phyloP scores from a whole-genome alignment of 2,113 vertebrate species.

The Pangasianodon hypophthalmus region DNA sequence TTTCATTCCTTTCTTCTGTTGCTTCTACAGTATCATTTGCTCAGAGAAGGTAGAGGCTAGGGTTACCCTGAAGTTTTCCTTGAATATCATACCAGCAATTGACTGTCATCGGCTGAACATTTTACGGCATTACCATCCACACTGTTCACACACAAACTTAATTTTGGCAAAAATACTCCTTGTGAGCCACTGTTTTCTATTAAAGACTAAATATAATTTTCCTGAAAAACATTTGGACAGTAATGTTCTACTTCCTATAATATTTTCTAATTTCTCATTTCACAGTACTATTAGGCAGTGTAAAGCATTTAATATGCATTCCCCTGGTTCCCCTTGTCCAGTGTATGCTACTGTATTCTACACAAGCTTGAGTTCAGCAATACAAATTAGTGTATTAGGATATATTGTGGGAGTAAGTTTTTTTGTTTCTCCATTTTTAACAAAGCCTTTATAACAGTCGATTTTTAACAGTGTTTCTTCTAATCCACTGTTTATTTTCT shows the following conservation, averaged over 20 bases:
- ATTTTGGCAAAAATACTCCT: conserved; percentile 6
- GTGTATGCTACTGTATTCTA: conserved; percentile 40
- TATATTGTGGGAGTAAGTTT: background rate
- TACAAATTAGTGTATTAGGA: conserved; percentile 18
- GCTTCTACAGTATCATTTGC: conserved; percentile 62
- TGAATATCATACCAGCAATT: conserved; percentile 65
- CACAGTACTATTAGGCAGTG: background rate
- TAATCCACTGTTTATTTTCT: conserved; percentile 51
- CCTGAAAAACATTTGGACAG: background rate
- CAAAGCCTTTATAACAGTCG: conserved; percentile 9
- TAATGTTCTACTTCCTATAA: background rate
- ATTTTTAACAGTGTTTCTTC: conserved; percentile 53
- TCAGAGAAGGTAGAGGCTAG: conserved; percentile 65
- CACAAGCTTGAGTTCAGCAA: conserved; percentile 8
- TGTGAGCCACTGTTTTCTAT: background rate
- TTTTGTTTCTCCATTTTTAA: conserved; percentile 53
- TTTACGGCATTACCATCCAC: conserved; percentile 28
- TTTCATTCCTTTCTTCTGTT: conserved; percentile 64
- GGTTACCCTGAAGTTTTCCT: conserved; percentile 65
- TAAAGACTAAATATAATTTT: background rate
- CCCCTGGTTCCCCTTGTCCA: conserved; percentile 11
- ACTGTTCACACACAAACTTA: conserved; percentile 11
- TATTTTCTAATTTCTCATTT: background rate
- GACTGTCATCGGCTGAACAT: conserved; percentile 49
- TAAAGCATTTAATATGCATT: conserved; percentile 37